Conservation (phyloP, 2,113 vertebrate species). For the Varanus komodoensis region DNA sequence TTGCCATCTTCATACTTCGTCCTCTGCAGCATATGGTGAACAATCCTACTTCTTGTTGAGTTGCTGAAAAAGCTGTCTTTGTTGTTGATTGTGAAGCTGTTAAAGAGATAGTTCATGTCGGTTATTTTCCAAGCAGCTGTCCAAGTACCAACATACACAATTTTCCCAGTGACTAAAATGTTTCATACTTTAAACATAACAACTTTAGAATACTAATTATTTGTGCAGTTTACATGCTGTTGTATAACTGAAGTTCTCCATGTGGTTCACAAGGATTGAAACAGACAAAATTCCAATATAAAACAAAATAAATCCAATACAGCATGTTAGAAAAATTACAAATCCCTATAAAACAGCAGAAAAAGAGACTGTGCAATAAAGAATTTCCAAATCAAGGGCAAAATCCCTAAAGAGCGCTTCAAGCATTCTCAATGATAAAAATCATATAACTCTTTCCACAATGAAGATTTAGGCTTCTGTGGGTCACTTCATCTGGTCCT, state of each 20-base stretch:
- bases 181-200: background rate
- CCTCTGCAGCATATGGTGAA: constrained; percentile 96
- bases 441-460: too few relatives aligned
- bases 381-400: background rate
- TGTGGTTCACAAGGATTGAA: too few relatives aligned
- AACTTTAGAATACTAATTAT: background rate
- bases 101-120: constrained; percentile 40
- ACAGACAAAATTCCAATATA: background rate
- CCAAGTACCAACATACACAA: background rate
- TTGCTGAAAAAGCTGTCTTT: constrained; percentile 98
- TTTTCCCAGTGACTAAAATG: constrained; percentile 11
- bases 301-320: background rate
- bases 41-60: constrained; percentile 95
- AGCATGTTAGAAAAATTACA: background rate
- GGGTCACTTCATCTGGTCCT: too few relatives aligned
- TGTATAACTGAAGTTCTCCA: background rate
- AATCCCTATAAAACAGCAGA: background rate
- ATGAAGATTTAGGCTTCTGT: background rate
- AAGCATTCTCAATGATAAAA: too few relatives aligned
- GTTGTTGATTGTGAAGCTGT: constrained; percentile 97
- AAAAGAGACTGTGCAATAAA: background rate
- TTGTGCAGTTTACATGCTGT: background rate
- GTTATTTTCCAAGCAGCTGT: constrained; percentile 52
- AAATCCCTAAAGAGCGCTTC: too few relatives aligned
- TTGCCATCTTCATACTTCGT: constrained; percentile 98